Percentiles rank a stretch among this genome's conserved stretches.
Evolutionary conservation across 2,888 invertebrate species (phyloP).

Genomic region (Pemphredon lugubris): DNA sequence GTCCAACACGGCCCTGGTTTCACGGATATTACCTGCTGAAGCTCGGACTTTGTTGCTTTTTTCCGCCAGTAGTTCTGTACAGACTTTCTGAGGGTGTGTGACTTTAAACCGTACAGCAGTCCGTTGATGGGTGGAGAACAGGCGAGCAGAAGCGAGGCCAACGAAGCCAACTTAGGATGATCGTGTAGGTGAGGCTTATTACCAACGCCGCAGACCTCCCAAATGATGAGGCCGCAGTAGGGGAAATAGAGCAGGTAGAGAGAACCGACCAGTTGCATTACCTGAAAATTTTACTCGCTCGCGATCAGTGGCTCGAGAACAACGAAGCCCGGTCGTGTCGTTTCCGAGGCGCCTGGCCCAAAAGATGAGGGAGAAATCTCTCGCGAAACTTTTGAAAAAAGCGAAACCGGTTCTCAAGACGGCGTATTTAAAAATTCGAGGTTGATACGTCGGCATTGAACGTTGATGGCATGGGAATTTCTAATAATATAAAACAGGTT

Average conservation of each 20-base stretch:
- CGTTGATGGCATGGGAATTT: no score
- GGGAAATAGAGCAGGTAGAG: constrained; percentile 88
- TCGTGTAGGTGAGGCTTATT: constrained; percentile 69
- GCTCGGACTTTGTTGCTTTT: constrained; percentile 89
- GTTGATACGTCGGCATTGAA: no score
- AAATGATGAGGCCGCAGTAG: constrained; percentile 87
- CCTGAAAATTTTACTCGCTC: constrained; percentile 71
- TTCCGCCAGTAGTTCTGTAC: constrained; percentile 90
- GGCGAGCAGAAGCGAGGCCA: constrained; percentile 86
- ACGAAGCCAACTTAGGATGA: constrained; percentile 82
- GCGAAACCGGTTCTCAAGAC: no score
- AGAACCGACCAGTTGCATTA: constrained; percentile 88
- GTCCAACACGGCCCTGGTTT: no score
- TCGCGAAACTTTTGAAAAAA: no score
- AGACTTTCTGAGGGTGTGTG: constrained; percentile 87
- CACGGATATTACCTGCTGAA: constrained; percentile 85
- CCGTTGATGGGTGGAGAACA: constrained; percentile 89
- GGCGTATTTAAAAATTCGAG: no score
- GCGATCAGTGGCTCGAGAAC: no score
- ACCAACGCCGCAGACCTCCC: constrained; percentile 83
- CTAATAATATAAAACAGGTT: no score
- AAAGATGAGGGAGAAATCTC: background rate
- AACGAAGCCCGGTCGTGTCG: no score
- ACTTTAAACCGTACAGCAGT: constrained; percentile 90
- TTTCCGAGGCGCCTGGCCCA: no score